Percentiles rank a stretch among this genome's conserved stretches.
Evolutionary conservation across 1,140 invertebrate genomes (phyloP).

Genomic region (Drosophila navojoa): DNA sequence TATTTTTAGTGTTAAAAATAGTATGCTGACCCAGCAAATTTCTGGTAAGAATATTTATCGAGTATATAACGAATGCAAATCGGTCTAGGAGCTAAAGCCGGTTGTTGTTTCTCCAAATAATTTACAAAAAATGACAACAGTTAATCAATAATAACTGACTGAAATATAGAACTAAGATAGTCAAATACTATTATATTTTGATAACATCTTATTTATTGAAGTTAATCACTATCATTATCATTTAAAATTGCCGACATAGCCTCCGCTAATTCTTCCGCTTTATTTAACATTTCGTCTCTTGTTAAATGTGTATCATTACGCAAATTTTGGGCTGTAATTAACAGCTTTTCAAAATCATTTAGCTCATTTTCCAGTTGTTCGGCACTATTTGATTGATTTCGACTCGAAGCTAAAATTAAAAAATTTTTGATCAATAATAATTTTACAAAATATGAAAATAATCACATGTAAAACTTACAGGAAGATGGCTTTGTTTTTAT

Average conservation of each 20-base stretch:
- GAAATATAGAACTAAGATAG: no score
- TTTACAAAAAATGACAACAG: no score
- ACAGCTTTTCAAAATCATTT: slow-evolving; percentile 62
- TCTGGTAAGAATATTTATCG: not conserved
- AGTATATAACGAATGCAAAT: not conserved
- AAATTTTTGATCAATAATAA: not conserved
- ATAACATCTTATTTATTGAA: not conserved
- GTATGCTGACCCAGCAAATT: slow-evolving; percentile 6
- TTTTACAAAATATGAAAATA: not conserved
- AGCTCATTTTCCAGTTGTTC: slow-evolving; percentile 56
- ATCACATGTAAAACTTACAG: slow-evolving; percentile 19
- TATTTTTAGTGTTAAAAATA: slow-evolving; percentile 2
- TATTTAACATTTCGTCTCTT: slow-evolving; percentile 60
- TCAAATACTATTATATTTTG: not conserved
- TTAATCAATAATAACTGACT: no score
- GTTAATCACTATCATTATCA: slow-evolving; percentile 60
- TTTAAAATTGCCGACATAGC: slow-evolving; percentile 62
- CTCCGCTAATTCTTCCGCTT: slow-evolving; percentile 55
- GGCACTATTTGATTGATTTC: slow-evolving; percentile 17
- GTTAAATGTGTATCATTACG: slow-evolving; percentile 49
- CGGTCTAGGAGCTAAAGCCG: not conserved
- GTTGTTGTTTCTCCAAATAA: no score
- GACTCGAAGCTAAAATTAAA: slow-evolving; percentile 13
- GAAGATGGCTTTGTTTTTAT: slow-evolving; percentile 32
- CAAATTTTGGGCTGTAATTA: slow-evolving; percentile 59